Percentiles rank a stretch among this genome's conserved stretches.
phyloP scores from a whole-genome alignment of 1,140 invertebrate genomes.

The Hylaeus anthracinus region DNA sequence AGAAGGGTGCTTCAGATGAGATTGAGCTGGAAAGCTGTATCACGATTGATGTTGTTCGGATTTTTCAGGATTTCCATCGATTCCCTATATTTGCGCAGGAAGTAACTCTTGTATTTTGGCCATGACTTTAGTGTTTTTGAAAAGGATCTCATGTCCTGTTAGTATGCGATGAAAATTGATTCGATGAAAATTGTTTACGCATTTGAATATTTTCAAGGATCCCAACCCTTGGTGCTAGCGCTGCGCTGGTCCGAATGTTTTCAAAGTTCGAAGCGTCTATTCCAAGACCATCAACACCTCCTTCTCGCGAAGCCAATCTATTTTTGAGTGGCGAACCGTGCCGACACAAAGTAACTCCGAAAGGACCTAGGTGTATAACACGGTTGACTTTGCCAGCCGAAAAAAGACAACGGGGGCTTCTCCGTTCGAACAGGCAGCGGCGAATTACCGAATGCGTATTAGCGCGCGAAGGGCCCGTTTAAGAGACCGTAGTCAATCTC shows the following conservation, averaged over 20 bases:
- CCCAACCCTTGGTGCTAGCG: no score
- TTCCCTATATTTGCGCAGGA: no score
- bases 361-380: background rate
- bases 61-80: no score
- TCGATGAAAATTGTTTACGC: no score
- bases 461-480: slow-evolving; percentile 77
- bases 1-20: no score
- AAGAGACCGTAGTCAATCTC: slow-evolving; percentile 81
- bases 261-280: background rate
- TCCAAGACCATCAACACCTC: slow-evolving; percentile 21
- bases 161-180: no score
- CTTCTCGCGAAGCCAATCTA: slow-evolving; percentile 29
- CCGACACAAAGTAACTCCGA: slow-evolving; percentile 37
- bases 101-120: no score
- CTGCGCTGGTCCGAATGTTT: background rate
- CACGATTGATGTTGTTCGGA: no score
- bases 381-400: slow-evolving; percentile 13
- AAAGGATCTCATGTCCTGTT: no score
- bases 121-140: no score
- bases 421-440: slow-evolving; percentile 60
- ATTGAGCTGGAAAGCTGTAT: no score
- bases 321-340: slow-evolving; percentile 23
- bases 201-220: background rate
- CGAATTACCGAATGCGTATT: slow-evolving; percentile 79
- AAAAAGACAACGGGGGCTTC: slow-evolving; percentile 27